Conservation (phyloP, 2,797 vertebrate genomes). For the Austrolebias charrua region DNA sequence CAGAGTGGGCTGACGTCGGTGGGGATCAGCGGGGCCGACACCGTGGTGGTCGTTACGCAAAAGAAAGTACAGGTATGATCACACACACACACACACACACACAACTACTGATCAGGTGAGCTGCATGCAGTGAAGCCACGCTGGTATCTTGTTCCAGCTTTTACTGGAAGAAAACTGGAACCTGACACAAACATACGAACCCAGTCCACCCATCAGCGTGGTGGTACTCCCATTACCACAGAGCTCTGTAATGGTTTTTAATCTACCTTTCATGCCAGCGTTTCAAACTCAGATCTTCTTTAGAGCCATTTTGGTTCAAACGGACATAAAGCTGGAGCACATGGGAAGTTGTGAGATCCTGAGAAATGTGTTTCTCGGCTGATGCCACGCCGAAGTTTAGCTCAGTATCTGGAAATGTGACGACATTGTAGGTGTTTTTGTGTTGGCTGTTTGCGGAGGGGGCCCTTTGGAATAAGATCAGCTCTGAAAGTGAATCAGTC, state of each 20-base stretch:
- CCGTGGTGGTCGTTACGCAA: slow-evolving; percentile 78
- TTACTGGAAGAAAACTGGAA: slow-evolving; percentile 23
- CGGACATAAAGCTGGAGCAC: too few relatives aligned
- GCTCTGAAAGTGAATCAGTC: too few relatives aligned
- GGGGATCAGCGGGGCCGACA: slow-evolving; percentile 76
- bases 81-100: slow-evolving; percentile 22
- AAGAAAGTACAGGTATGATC: slow-evolving; percentile 81
- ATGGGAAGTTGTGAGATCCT: too few relatives aligned
- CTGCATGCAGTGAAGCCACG: slow-evolving; percentile 30
- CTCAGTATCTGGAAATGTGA: too few relatives aligned
- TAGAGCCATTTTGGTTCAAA: too few relatives aligned
- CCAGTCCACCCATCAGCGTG: neutral
- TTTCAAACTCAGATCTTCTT: too few relatives aligned
- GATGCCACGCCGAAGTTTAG: too few relatives aligned
- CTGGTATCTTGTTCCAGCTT: neutral
- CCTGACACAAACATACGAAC: slow-evolving; percentile 4
- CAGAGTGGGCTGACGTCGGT: slow-evolving; percentile 79
- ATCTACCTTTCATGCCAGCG: too few relatives aligned
- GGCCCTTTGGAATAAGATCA: too few relatives aligned
- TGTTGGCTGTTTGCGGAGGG: too few relatives aligned
- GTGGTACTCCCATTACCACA: slow-evolving; percentile 18
- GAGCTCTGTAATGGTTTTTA: neutral
- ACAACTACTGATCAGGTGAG: neutral
- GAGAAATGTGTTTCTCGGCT: too few relatives aligned
- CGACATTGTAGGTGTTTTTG: too few relatives aligned